These are phyloP conservation scores for Procambarus clarkii DNA, from an alignment of 1,140 invertebrate species.

Conservation along the genomic window DNA sequence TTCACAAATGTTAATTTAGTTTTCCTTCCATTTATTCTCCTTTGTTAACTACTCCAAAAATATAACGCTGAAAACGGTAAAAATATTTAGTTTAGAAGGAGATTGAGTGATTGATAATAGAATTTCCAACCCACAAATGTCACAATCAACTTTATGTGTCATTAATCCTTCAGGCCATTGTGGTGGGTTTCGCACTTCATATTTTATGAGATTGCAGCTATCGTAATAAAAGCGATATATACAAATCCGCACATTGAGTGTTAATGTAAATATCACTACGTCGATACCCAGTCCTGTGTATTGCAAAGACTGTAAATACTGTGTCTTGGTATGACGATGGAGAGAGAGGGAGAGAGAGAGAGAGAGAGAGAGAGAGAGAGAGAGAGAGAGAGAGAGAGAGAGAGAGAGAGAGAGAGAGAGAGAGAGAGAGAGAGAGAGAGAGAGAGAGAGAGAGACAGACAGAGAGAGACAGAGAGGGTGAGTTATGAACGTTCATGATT, in stretches of 20 bases:
- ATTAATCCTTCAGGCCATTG: conserved; percentile 33
- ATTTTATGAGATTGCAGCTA: conserved; percentile 24
- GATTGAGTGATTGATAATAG: conserved; percentile 17
- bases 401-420: no score
- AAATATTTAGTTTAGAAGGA: background rate
- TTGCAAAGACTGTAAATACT: background rate
- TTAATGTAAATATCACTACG: conserved; percentile 20
- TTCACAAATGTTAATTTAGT: no score
- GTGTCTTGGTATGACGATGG: conserved; percentile 4
- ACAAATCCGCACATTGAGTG: conserved; percentile 35
- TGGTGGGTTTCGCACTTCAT: conserved; percentile 28
- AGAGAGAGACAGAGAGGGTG: no score
- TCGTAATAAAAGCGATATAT: conserved; percentile 5
- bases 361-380: no score
- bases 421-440: no score
- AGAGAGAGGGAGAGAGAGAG: background rate
- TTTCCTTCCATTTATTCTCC: background rate
- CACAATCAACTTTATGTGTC: conserved; percentile 36
- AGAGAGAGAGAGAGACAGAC: no score
- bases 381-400: no score
- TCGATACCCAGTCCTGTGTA: conserved; percentile 6
- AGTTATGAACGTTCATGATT: no score
- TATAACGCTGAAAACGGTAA: background rate
- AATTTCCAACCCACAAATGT: conserved; percentile 11
- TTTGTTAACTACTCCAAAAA: background rate